phyloP scores from a whole-genome alignment of 2,888 invertebrate species.

The Lutraria lutraria region DNA sequence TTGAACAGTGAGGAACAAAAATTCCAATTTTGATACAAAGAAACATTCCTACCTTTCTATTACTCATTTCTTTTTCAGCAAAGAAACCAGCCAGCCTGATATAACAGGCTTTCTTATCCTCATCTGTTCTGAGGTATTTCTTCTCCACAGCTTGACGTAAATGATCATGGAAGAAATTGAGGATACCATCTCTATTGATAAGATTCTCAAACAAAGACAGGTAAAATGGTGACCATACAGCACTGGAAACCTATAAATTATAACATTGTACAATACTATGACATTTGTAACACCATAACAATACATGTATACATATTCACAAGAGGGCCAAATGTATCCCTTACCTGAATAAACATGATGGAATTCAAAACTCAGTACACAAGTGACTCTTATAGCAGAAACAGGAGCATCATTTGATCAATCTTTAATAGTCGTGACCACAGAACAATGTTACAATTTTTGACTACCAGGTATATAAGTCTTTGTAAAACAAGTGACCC shows the following conservation, averaged over 20 bases:
- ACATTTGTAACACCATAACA: too few species aligned
- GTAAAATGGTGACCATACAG: constrained; percentile 82
- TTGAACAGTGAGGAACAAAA: background rate
- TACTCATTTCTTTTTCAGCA: constrained; percentile 62
- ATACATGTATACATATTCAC: too few species aligned
- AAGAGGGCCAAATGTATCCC: too few species aligned
- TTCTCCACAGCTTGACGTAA: constrained; percentile 80
- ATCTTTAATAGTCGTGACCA: too few species aligned
- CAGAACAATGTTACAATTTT: too few species aligned
- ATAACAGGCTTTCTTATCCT: constrained; percentile 72
- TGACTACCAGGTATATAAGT: too few species aligned
- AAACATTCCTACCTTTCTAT: constrained; percentile 68
- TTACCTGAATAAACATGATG: too few species aligned
- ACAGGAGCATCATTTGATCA: too few species aligned
- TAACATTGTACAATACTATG: background rate
- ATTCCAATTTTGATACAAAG: background rate
- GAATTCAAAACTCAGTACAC: too few species aligned
- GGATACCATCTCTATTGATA: constrained; percentile 80
- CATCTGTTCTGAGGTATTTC: constrained; percentile 75
- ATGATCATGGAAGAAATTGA: constrained; percentile 83
- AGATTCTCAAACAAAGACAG: constrained; percentile 78
- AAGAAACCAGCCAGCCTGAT: constrained; percentile 76
- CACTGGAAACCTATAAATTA: constrained; percentile 74
- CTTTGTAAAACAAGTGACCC: too few species aligned
- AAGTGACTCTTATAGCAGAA: too few species aligned